Percentiles rank a stretch among this genome's conserved stretches.
phyloP scores from a whole-genome alignment of 23 tunicate genomes.

The Clavelina lepadiformis region DNA sequence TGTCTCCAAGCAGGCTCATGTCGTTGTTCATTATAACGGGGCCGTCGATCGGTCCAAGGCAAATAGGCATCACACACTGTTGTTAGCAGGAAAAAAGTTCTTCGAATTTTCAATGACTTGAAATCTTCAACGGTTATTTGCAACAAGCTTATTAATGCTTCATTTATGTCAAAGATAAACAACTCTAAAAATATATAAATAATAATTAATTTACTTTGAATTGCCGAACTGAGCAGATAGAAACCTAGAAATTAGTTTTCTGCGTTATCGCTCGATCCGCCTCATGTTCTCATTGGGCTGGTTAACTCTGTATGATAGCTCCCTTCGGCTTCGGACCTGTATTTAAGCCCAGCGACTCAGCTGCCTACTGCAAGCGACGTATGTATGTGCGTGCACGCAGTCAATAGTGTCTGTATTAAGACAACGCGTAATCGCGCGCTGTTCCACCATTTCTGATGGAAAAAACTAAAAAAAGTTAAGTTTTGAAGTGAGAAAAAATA shows the following conservation, averaged over 20 bases:
- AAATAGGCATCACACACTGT: conserved; percentile 25
- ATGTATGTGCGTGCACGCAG: conserved; percentile 12
- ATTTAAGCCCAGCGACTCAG: too few relatives aligned
- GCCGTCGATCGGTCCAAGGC: background rate
- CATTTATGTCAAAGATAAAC: too few relatives aligned
- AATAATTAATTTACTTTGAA: background rate
- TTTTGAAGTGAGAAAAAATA: conserved; percentile 10
- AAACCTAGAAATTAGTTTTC: too few relatives aligned
- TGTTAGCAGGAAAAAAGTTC: background rate
- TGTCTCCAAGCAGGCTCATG: conserved; percentile 36
- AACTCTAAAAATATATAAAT: too few relatives aligned
- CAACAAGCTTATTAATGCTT: too few relatives aligned
- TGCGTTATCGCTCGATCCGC: too few relatives aligned
- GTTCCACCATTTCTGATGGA: background rate
- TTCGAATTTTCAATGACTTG: too few relatives aligned
- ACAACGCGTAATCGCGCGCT: background rate
- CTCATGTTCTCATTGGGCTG: too few relatives aligned
- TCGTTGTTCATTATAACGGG: conserved; percentile 51
- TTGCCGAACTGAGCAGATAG: too few relatives aligned
- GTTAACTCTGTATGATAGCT: too few relatives aligned
- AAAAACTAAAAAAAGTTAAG: conserved; percentile 1
- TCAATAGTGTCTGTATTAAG: background rate
- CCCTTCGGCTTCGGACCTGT: too few relatives aligned
- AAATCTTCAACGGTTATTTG: background rate
- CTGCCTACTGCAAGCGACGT: background rate